Percentiles rank a stretch among this genome's conserved stretches.
Conservation (phyloP, 2,888 invertebrate species). For the Drosophila nr. medialis region DNA sequence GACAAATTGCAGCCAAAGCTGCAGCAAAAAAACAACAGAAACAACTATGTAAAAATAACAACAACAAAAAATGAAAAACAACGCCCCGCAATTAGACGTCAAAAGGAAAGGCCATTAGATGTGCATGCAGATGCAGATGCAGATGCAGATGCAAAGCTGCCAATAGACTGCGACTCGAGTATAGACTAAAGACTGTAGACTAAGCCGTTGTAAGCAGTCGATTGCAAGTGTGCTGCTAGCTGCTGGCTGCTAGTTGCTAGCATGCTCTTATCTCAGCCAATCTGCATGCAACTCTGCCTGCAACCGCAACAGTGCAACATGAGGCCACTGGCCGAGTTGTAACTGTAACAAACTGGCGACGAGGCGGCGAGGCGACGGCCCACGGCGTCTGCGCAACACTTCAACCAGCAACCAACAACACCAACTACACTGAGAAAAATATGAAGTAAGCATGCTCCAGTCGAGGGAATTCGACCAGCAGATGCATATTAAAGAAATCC, state of each 20-base stretch:
- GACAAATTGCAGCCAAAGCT: slow-evolving; percentile 66
- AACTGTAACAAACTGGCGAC: slow-evolving; percentile 73
- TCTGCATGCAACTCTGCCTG: slow-evolving; percentile 64
- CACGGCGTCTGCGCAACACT: slow-evolving; percentile 79
- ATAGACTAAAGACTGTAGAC: neutral
- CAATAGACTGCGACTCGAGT: slow-evolving; percentile 1
- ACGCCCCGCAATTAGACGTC: slow-evolving; percentile 68
- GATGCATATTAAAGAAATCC: neutral
- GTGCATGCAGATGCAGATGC: slow-evolving; percentile 56
- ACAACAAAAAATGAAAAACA: slow-evolving; percentile 21
- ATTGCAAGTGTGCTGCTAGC: slow-evolving; percentile 16
- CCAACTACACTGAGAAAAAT: neutral
- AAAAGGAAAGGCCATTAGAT: slow-evolving; percentile 78
- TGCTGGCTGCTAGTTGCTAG: neutral
- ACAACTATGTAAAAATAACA: slow-evolving; percentile 40
- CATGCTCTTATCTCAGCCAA: slow-evolving; percentile 61
- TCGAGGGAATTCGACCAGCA: neutral
- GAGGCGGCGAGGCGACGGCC: slow-evolving; percentile 58
- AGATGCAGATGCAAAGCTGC: slow-evolving; percentile 24
- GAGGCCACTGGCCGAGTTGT: slow-evolving; percentile 59
- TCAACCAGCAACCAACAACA: slow-evolving; percentile 22
- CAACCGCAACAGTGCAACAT: slow-evolving; percentile 43
- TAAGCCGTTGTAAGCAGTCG: slow-evolving; percentile 11
- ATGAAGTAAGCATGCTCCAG: neutral
- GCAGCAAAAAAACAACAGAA: slow-evolving; percentile 28